Percentiles rank a stretch among this genome's conserved stretches.
These are phyloP conservation scores for Cebus imitator DNA, from an alignment of 2,113 vertebrate genomes.

Conservation along the genomic window DNA sequence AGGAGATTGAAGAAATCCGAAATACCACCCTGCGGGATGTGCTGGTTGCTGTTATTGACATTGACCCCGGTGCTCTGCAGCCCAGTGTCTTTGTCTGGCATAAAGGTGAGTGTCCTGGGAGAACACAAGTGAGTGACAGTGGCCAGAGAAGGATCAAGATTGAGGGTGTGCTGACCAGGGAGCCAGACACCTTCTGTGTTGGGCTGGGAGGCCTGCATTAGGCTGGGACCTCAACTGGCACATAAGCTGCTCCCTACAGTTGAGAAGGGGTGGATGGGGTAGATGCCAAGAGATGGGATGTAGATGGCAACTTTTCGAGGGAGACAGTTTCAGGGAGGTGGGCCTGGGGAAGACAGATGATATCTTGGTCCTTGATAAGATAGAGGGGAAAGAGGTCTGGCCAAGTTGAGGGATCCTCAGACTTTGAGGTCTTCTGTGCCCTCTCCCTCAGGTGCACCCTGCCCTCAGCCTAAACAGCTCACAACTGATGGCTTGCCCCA, in stretches of 20 bases:
- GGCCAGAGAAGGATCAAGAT: neutral
- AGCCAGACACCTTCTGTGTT: neutral
- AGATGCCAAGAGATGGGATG: neutral
- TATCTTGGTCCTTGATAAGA: neutral
- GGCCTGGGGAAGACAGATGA: neutral
- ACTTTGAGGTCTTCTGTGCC: neutral
- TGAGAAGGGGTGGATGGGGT: neutral
- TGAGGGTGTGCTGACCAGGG: neutral
- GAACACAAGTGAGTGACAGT: neutral
- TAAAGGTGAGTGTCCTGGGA: slow-evolving; percentile 82
- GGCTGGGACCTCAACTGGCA: too few species aligned
- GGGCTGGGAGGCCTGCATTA: neutral
- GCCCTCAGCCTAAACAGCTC: slow-evolving; percentile 90
- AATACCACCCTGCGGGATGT: slow-evolving; percentile 85
- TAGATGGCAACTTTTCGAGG: neutral
- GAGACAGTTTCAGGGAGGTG: neutral
- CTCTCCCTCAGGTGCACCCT: slow-evolving; percentile 86
- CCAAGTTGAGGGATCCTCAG: neutral
- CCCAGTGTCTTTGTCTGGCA: slow-evolving; percentile 88
- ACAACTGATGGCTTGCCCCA: slow-evolving; percentile 80
- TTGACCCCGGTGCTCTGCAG: slow-evolving; percentile 81
- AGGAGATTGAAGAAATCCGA: slow-evolving; percentile 86
- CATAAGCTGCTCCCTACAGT: neutral
- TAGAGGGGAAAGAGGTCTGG: neutral
- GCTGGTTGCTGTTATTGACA: slow-evolving; percentile 81